Evolutionary conservation across 2,113 vertebrate genomes (phyloP).

Genomic region (cattle (Bos taurus)): ARS-UCD2.0 NC_037330.1:48943001-48943500

Average conservation of each 20-base stretch:
- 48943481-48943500: not conserved
- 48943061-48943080: no score
- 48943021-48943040: not conserved
- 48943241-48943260: not conserved
- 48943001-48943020: not conserved
- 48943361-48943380: not conserved
- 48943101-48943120: not conserved
- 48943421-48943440: not conserved
- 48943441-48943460: not conserved
- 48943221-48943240: not conserved
- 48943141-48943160: not conserved
- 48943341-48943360: not conserved
- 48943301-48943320: not conserved
- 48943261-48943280: not conserved
- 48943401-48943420: not conserved
- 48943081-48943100: not conserved
- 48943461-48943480: not conserved
- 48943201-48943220: not conserved
- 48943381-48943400: not conserved
- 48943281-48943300: not conserved
- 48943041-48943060: not conserved
- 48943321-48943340: not conserved
- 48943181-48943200: not conserved
- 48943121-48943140: not conserved
- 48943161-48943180: not conserved